Evolutionary conservation across 2,888 invertebrate genomes (phyloP), one percentile per base, ranked within the genome.

Genomic region (Lypha dubia): DNA sequence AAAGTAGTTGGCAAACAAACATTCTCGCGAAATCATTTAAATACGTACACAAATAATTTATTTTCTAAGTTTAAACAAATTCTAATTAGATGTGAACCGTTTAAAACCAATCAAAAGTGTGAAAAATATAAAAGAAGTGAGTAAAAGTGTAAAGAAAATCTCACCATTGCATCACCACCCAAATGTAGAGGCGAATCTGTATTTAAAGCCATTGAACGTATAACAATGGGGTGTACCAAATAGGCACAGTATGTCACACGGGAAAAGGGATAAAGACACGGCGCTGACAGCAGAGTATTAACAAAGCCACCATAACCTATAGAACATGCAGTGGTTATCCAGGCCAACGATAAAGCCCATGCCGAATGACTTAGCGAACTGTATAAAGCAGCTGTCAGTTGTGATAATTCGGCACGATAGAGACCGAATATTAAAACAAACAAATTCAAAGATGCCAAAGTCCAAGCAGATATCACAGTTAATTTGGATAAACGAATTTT

Each of bases 171-270:
- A 88, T 96, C 94, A 87, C 95, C 95, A 49, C 96, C 96, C 88
- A 97, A 92, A 92, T 97, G 97, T 63, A 97, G 93, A 49, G 97
- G 97, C 87, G 96, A 95, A 89, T 97, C 96, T 92, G 96, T 94
- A 87, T 95, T 95, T 94, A 97, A 95, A 58, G 96, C 95, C 89
- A 96, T 95, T 88, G 95, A 93, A 87, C 97, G 94, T 88, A 97
- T 95, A 83, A 96, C 95, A 74, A 97, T 94, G 0, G 97, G 97
- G 92, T 97, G 97, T 83, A 97, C 94, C 85, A 97, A 93, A 92
- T 97, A 97, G 0, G 97, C 96, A 91, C 97, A 97, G 92, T 97
- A 97, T 58, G 97, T 97, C 17, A 97, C 96, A 87, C 97, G 93
- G 73, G 97, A 97, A 92, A 97, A 95, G 79, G 97, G 97, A 92